Evolutionary conservation across 2,888 invertebrate genomes (phyloP).

Genomic region (Eilema griseolum): DNA sequence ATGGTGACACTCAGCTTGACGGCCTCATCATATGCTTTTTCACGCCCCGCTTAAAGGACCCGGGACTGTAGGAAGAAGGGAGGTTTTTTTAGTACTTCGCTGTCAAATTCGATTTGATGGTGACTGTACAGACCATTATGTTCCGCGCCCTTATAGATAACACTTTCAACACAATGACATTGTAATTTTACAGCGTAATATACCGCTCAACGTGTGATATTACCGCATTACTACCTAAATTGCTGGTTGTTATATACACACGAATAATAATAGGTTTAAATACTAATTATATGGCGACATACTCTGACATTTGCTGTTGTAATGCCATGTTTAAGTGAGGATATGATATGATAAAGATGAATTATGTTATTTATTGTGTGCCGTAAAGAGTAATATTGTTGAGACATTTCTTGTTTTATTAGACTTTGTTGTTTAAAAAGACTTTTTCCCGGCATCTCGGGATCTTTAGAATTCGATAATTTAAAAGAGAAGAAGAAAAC

Average conservation of each 20-base stretch:
- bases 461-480: too few relatives aligned
- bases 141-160: background rate
- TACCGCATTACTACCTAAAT: background rate
- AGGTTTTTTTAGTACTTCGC: too few relatives aligned
- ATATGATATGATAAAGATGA: background rate
- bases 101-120: too few relatives aligned
- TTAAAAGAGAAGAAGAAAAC: too few relatives aligned
- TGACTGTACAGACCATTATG: background rate
- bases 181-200: background rate
- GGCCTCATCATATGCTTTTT: too few relatives aligned
- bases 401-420: background rate
- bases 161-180: background rate
- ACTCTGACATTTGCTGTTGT: background rate
- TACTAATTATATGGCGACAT: background rate
- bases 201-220: constrained; percentile 4
- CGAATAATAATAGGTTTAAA: background rate
- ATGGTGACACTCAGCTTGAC: too few relatives aligned
- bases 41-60: too few relatives aligned
- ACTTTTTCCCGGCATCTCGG: too few relatives aligned
- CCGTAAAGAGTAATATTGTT: background rate
- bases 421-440: background rate
- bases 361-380: background rate
- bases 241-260: background rate
- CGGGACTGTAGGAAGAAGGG: too few relatives aligned
- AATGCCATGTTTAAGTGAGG: background rate